Conservation (phyloP, 2,888 invertebrate genomes). For the Anticlea derivata region DNA sequence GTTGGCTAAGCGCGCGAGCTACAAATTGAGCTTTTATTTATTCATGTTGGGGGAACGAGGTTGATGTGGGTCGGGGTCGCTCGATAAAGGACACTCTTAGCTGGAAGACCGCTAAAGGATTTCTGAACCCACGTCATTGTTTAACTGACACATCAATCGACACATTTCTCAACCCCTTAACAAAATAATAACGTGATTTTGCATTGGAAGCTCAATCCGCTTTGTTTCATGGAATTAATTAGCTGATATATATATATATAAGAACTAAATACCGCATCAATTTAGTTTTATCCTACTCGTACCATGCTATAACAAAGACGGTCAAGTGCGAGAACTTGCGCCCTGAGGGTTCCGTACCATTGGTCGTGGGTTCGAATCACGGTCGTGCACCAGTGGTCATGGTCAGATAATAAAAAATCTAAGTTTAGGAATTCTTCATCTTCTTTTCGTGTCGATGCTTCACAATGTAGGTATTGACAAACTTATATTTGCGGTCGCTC, state of each 20-base stretch:
- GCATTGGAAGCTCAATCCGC: not conserved
- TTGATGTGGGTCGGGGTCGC: slow-evolving; percentile 79
- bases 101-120: slow-evolving; percentile 58
- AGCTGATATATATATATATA: no score
- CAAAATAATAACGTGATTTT: slow-evolving; percentile 17
- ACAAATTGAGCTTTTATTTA: slow-evolving; percentile 82
- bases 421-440: no score
- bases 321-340: no score
- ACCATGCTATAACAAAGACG: no score
- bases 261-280: slow-evolving; percentile 17
- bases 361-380: no score
- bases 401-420: no score
- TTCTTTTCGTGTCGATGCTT: no score
- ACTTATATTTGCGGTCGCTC: no score
- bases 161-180: slow-evolving; percentile 44
- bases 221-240: slow-evolving; percentile 15
- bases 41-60: slow-evolving; percentile 76
- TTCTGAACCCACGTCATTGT: slow-evolving; percentile 47
- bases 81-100: slow-evolving; percentile 72
- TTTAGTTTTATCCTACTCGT: no score
- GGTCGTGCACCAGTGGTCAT: no score
- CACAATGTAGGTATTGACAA: no score
- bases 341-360: no score
- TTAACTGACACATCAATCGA: slow-evolving; percentile 51
- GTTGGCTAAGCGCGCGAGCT: slow-evolving; percentile 69